Base-by-base conservation (phyloP, 1,140 invertebrate genomes). In the Caenorhabditis brenneri region DNA sequence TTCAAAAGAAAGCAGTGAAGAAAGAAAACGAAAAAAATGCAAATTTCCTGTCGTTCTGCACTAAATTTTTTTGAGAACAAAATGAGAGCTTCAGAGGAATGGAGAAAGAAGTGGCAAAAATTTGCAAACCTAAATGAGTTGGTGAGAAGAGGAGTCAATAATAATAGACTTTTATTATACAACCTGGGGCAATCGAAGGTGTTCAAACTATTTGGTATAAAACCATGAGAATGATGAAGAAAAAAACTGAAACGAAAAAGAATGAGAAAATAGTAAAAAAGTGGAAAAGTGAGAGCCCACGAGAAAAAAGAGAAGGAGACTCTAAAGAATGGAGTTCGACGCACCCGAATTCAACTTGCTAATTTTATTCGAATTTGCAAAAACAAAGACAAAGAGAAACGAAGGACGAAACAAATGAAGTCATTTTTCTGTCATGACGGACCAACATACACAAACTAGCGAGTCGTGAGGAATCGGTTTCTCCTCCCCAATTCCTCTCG, bases 301-400 rank as follows among this genome's bases (percentile, higher is more conserved):
- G 15, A 19, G n/a, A 51, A 65, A n/a, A 36, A 65, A 27, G 27
- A 15, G 24, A n/a, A 36, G 65, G 5, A 42, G 53, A 15, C 53
- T 46, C 65, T 27, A 36, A 46, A 74, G 65, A 74, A 74, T 74
- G 65, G 29, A 74, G 65, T 74, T 74, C 65, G 36, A 74, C 65
- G 65, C n/a, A 74, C 33, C n/a, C 58, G 33, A 16, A 22, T 39
- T 65, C 36, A 74, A 74, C 36, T 74, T n/a, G 65, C 65, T 74
- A 74, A 74, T 74, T 74, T 74, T 74, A 74, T 74, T 74, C 65
- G 36, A 74, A 46, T 74, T 74, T 74, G 65, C 65, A 74, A 74
- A 74, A 74, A 65, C 58, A 65, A 36, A 65, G 31, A 65, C 6
- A 65, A 55, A 55, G 27, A 22, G n/a, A 42, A 46, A 36, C 19